A percentile compares a stretch with the other conserved stretches of the same genome.
phyloP scores from a whole-genome alignment of 2,888 invertebrate genomes.

The Eristalinus sepulchralis region DNA sequence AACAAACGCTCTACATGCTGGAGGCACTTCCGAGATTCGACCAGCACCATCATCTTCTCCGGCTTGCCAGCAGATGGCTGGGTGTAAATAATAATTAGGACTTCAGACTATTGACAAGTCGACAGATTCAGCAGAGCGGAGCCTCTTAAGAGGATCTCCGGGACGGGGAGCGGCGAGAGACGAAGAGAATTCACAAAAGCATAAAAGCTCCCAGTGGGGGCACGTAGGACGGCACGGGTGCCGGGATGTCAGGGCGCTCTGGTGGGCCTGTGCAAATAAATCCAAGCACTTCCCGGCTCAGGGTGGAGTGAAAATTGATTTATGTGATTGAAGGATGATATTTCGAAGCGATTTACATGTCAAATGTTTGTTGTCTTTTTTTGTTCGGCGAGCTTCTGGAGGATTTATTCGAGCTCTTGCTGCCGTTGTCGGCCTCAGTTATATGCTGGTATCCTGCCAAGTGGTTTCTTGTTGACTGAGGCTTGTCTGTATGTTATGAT shows the following conservation, averaged over 20 bases:
- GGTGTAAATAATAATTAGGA: slow-evolving; percentile 40
- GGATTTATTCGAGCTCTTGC: background rate
- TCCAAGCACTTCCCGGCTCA: background rate
- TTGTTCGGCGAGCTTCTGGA: background rate
- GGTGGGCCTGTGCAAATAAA: slow-evolving; percentile 18
- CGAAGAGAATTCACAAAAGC: background rate
- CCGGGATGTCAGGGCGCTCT: background rate
- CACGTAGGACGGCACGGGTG: background rate
- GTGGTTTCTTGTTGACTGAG: slow-evolving; percentile 3
- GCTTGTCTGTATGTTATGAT: background rate
- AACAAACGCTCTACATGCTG: background rate
- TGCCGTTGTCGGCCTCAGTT: background rate
- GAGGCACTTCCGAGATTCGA: background rate
- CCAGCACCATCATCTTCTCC: background rate
- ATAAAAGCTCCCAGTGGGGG: background rate
- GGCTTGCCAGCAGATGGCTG: background rate
- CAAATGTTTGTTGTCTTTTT: slow-evolving; percentile 49
- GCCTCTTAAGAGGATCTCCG: background rate
- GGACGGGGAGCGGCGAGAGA: background rate
- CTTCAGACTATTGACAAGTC: slow-evolving; percentile 31
- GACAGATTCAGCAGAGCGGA: slow-evolving; percentile 6
- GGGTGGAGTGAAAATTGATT: slow-evolving; percentile 55
- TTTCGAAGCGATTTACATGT: slow-evolving; percentile 60
- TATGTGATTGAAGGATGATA: slow-evolving; percentile 61
- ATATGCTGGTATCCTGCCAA: background rate